Evolutionary conservation across 2,888 invertebrate genomes (phyloP), one percentile per base, ranked within the genome.

Genomic region (Eilema griseolum): DNA sequence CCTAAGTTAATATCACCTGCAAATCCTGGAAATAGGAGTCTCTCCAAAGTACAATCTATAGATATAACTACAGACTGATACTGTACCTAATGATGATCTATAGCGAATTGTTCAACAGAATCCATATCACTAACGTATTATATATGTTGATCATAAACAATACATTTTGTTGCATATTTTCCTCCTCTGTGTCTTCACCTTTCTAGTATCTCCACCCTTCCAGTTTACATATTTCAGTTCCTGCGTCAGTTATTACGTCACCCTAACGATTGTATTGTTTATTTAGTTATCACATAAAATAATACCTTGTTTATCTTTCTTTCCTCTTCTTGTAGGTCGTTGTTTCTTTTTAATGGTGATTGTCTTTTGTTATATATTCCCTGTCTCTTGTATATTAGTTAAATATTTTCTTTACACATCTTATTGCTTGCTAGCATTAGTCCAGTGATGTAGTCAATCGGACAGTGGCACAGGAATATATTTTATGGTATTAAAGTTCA

Each of bases 361-460:
- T 64, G 52, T 64, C 52, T 65, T 65, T n/a, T 65, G 16, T 56
- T 31, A 31, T 31, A 65, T 65, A 7, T 31, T 23, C 5, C 14
- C 31, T 56, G 23, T 65, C 4, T 8, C 24, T 41, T 26, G 41
- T 41, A 41, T 41, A 41, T 41, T 62, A 41, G 26, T 62, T 26
- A 24, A 62, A 62, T 62, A 56, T 65, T 31, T 65, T 56, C 14
- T 65, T 56, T 65, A 56, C 23, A 65, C n/a, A 52, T n/a, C n/a
- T 52, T 65, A 56, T 65, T 52, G 52, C 52, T 65, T 33, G 33
- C 31, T 23, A 33, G 31, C 31, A 11, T 10, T 31, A 56, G 31
- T 65, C 3, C 24, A 72, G 77, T 72, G 72, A 5, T 61, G 70
- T 74, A 71, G 64, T 23, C 20, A 16, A 14, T 24, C 23, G 52